Base-by-base conservation (phyloP, 2,888 invertebrate genomes). In the Tetropium fuscum region DNA sequence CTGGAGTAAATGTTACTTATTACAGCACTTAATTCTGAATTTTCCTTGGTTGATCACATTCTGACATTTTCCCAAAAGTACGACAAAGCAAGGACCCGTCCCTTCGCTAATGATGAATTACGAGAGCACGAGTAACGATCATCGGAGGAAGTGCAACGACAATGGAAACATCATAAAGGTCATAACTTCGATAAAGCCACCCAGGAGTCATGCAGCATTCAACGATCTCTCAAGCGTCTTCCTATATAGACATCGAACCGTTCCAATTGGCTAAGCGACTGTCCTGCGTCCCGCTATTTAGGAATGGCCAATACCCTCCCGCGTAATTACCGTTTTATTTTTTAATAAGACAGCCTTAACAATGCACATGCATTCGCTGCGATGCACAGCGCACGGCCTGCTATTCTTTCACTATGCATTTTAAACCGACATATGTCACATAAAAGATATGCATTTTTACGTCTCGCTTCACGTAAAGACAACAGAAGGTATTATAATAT, bases 141-240 rank as follows among this genome's bases (percentile, higher is more conserved):
- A 43, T 49, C 53, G 60, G 53, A 58, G 22, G 54, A 49, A 48
- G 51, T 38, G 41, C 56, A 49, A 57, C 61, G 60, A 63, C 57
- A 60, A 44, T 56, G 51, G 51, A 58, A 56, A 54, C 66, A 63
- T 64, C 66, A 67, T 63, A 67, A 63, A 60, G 62, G 63, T 66
- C 72, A 72, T 75, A 75, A 74, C 72, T 75, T 72, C 74, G 51
- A 64, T 69, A 72, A 75, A 70, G 67, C 64, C 69, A 68, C 72
- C 68, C 68, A 69, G 67, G 63, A 68, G 70, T 74, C 76, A 74
- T 76, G 76, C 72, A 74, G 74, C 69, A 75, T 75, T 72, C 74
- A 76, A 73, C 74, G 71, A 74, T 73, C 74, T 67, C 70, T 62
- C 65, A 63, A 68, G 63, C 62, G 70, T 68, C 69, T 69, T 62